Conservation (phyloP, 2,797 vertebrate species). For the Synaphobranchus kaupii region DNA sequence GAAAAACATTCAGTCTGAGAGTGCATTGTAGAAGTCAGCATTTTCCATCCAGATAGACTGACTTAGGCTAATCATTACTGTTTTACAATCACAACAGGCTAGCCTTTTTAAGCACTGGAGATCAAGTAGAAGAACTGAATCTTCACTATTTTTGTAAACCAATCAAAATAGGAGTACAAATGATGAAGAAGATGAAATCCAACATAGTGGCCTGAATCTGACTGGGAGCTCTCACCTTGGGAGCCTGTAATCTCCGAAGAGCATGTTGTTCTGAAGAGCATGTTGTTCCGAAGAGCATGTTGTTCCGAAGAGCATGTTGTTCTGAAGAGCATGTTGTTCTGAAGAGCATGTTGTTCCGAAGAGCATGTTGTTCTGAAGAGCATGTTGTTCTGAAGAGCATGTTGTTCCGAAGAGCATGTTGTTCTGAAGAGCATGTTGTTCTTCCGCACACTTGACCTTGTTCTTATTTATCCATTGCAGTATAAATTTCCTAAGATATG, state of each 20-base stretch:
- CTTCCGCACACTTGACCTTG: background rate
- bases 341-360: too few relatives aligned
- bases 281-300: too few relatives aligned
- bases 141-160: background rate
- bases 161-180: background rate
- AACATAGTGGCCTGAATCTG: background rate
- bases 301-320: too few relatives aligned
- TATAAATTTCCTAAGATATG: background rate
- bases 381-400: too few relatives aligned
- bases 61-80: background rate
- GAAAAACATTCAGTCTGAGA: constrained; percentile 26
- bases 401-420: too few relatives aligned
- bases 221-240: background rate
- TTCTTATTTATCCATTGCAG: background rate
- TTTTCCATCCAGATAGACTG: background rate
- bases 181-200: background rate
- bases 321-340: too few relatives aligned
- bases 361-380: too few relatives aligned
- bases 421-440: background rate
- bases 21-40: constrained; percentile 20
- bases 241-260: background rate
- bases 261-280: constrained; percentile 2
- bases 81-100: background rate
- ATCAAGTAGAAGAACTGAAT: background rate
- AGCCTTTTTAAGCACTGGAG: background rate